Base-by-base conservation (phyloP, 2,888 invertebrate species). In the Empis stercorea region DNA sequence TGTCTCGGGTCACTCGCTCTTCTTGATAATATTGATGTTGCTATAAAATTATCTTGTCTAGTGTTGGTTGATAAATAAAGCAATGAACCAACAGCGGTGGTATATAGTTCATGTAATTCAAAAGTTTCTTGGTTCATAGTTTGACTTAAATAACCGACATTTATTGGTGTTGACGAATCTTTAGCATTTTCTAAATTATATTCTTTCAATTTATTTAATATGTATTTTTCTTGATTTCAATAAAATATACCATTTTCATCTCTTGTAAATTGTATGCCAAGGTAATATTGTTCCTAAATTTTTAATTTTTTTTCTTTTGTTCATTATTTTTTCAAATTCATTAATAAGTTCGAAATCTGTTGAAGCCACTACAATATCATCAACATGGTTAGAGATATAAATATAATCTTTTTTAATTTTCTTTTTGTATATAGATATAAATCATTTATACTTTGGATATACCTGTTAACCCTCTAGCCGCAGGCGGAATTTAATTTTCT, bases 31-130 rank as follows among this genome's bases (percentile, higher is more conserved):
- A 54, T 51, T 2, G 47, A 43, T 10, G 48, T 32, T 27, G 48
- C 37, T 9, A 55, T 54, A 15, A 53, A 36, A 5, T 57, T 55
- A 20, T 56, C 55, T 16, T 55, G 56, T 49, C 55, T 47, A 9
- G 55, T 55, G 38, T 55, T 53, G 2, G 53, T 45, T 10, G 53
- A 50, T 3, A 57, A 40, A 44, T 57, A 56, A 10, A 57, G 39
- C 6, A 57, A 44, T 14, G 47, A 34, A 27, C 56, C 55, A 48
- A 58, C 53, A n/a, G 56, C 20, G 37, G 44, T 49, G 16, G 52
- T 51, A 44, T 56, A 57, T 10, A 34, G 9, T 39, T 42, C 47
- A 36, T 49, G 45, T 15, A 27, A 32, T 45, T 36, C 34, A 5
- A 46, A 32, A 4, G 32, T 3, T 30, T 27, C 16, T 4, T 7